Base-by-base conservation (phyloP, 1,140 invertebrate species). In the Helicoverpa zea region DNA sequence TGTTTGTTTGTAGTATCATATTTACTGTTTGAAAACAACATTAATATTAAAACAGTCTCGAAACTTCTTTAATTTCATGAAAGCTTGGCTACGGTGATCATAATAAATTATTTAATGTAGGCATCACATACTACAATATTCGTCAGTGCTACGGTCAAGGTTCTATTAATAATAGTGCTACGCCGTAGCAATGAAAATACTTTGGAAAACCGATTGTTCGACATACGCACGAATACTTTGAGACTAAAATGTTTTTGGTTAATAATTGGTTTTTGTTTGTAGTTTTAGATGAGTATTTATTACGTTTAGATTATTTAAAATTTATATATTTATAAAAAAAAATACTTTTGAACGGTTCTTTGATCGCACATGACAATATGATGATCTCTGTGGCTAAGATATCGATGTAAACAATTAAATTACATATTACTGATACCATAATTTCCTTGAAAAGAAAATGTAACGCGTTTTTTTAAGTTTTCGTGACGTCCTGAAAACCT, bases 101-200 rank as follows among this genome's bases (percentile, higher is more conserved):
- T 43, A 43, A 7, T 30, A 10, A 16, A 9, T 59, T 2, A 12
- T 29, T 11, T n/a, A 59, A 3, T 7, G 9, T 43, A 49, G n/a
- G 14, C 10, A 13, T 29, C 12, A 30, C 59, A 68, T 49, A 12
- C 16, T 12, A 49, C 64, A 68, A 47, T 49, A 68, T 68, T 68
- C 43, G 64, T 49, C 47, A 43, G 35, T 43, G 43, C 64, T 68
- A 68, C 64, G 64, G 64, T 49, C 64, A 68, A 68, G 64, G 64
- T 51, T 68, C n/a, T n/a, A n/a, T 43, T 43, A 43, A 43, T 43
- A 43, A 13, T 47, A 16, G 11, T 23, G 64, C 64, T 68, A 68
- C 64, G 64, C 35, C 64, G 64, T 68, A 68, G 64, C 64, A 35
- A 30, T 9, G 29, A 14, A 13, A 68, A n/a, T 43, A 43, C 64